phyloP scores from a whole-genome alignment of 2,888 invertebrate genomes.

The Ichneumon xanthorius region DNA sequence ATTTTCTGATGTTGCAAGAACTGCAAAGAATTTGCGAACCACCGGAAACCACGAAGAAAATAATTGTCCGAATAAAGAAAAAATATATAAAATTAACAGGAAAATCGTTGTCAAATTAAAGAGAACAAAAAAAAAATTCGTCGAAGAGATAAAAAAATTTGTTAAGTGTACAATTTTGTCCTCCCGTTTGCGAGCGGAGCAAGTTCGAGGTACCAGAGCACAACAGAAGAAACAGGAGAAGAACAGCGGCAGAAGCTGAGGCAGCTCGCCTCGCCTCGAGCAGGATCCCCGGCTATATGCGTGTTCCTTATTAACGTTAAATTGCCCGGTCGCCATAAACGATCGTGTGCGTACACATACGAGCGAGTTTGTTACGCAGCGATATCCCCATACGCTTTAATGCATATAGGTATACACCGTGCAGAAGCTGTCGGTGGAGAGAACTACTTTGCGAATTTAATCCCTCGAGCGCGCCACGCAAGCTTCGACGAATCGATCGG shows the following conservation, averaged over 20 bases:
- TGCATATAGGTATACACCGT: conserved; percentile 1
- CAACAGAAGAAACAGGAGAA: conserved; percentile 26
- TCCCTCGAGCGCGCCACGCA: conserved; percentile 59
- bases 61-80: too few relatives aligned
- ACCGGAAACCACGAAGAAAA: too few relatives aligned
- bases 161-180: background rate
- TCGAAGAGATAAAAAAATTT: background rate
- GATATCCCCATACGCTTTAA: conserved; percentile 21
- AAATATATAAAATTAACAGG: too few relatives aligned
- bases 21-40: too few relatives aligned
- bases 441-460: conserved; percentile 60
- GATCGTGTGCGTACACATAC: conserved; percentile 61
- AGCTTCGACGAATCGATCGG: conserved; percentile 60
- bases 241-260: conserved; percentile 19
- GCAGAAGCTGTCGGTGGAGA: conserved; percentile 26
- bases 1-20: background rate
- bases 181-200: conserved; percentile 18
- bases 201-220: conserved; percentile 28
- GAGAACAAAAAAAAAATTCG: too few relatives aligned
- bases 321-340: conserved; percentile 65
- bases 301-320: conserved; percentile 66
- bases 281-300: conserved; percentile 60
- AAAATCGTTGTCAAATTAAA: too few relatives aligned
- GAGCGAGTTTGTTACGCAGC: conserved; percentile 58
- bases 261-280: conserved; percentile 59